Base-by-base conservation (phyloP, 2,113 vertebrate genomes). In the Passer montanus region DNA sequence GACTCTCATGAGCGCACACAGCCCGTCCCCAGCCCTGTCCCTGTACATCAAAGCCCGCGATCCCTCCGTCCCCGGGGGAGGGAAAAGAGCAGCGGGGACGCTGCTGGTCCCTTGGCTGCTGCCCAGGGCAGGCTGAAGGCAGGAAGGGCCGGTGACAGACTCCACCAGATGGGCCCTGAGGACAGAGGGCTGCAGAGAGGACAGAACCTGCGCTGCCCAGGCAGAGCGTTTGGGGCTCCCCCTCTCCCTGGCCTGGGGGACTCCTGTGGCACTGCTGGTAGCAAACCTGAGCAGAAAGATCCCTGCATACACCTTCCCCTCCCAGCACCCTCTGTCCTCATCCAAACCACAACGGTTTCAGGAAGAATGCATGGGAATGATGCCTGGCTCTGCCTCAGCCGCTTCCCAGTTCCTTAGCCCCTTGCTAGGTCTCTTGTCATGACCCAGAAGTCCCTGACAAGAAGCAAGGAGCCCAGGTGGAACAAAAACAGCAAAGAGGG, bases 1-100 rank as follows among this genome's bases (percentile, higher is more conserved):
- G 95, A 92, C 94, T 95, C 96, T 97, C 96, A 97, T 97, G 96
- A 97, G 89, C 52, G 7, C 93, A 96, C 96, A 97, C 90, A 96
- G 95, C 90, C 88, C 60, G 80, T 96, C 96, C 87, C 88, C 86
- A 94, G 93, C 87, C 81, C 84, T 93, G 86, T 90, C 88, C 88
- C 94, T 41, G 5, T 49, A 97, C 97, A 97, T 97, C 96, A 97
- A 97, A 97, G 97, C 81, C 92, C 10, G 2, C 14, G 21, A 77
- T 63, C 18, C 82, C 58, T 83, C 33, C 33, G 3, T 68, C 62
- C 94, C 89, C 13, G 64, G 90, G 82, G 93, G 96, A 96, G 95
- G 93, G 82, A 96, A 94, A 90, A 94, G 94, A 95, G 91, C 91
- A 96, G 93, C 80, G 66, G 95, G 85, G 92, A 95, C n/a, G 10